Evolutionary conservation across 2,113 vertebrate genomes (phyloP).

Genomic region (Plotosus lineatus): DNA sequence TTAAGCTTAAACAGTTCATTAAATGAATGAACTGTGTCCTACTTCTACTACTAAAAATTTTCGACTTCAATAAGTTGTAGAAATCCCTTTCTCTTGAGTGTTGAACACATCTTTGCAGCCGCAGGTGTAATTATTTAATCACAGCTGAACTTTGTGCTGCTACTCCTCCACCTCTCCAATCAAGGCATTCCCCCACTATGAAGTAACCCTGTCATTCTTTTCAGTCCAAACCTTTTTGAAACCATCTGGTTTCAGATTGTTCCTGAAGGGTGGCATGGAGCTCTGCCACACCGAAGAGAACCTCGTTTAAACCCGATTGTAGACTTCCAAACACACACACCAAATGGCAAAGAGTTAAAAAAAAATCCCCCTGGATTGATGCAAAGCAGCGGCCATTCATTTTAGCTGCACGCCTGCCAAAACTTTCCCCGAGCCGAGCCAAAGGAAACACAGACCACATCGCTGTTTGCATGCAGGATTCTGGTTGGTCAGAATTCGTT

Average conservation of each 20-base stretch:
- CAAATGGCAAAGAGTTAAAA: not conserved
- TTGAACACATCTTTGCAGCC: not conserved
- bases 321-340: slow-evolving; percentile 6
- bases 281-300: not conserved
- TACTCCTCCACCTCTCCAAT: not conserved
- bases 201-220: slow-evolving; percentile 4
- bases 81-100: not conserved
- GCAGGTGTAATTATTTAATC: slow-evolving; percentile 42
- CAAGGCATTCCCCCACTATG: slow-evolving; percentile 4
- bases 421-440: slow-evolving; percentile 46
- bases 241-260: not conserved
- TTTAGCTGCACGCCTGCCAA: slow-evolving; percentile 45
- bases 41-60: not conserved
- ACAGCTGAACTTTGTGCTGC: not conserved
- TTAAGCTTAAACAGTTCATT: no score
- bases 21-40: no score
- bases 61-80: not conserved
- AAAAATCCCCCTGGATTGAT: not conserved
- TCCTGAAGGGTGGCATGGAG: slow-evolving; percentile 10
- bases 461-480: not conserved
- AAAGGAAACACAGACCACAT: slow-evolving; percentile 44
- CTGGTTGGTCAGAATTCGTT: slow-evolving; percentile 4
- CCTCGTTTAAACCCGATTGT: not conserved
- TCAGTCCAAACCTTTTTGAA: not conserved
- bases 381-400: slow-evolving; percentile 44